Conservation (phyloP, 2,888 invertebrate species). For the Morpho achilles region DNA sequence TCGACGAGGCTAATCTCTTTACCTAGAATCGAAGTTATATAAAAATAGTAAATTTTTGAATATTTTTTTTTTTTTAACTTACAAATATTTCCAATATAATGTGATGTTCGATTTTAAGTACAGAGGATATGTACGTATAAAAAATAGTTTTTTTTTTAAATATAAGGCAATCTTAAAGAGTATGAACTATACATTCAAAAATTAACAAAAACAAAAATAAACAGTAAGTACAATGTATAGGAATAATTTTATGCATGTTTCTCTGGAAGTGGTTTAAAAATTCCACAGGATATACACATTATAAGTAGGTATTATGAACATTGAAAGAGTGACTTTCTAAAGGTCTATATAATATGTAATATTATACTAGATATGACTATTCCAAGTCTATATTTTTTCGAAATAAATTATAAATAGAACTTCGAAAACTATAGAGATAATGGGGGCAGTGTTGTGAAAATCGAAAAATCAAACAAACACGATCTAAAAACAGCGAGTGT, state of each 20-base stretch:
- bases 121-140: slow-evolving; percentile 15
- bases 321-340: no score
- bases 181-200: slow-evolving; percentile 6
- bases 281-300: no score
- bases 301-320: no score
- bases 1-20: no score
- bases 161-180: slow-evolving; percentile 13
- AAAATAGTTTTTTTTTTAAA: background rate
- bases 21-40: no score
- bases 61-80: background rate
- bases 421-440: slow-evolving; percentile 9
- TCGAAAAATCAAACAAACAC: slow-evolving; percentile 7
- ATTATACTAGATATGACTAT: no score
- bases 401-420: slow-evolving; percentile 7
- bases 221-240: slow-evolving; percentile 14
- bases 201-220: slow-evolving; percentile 15
- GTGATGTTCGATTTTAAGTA: slow-evolving; percentile 24
- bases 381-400: no score
- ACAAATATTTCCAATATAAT: slow-evolving; percentile 19
- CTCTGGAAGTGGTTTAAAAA: no score
- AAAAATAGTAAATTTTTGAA: no score
- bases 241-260: background rate
- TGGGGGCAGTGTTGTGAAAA: slow-evolving; percentile 25
- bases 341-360: no score
- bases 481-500: slow-evolving; percentile 12